These are phyloP conservation scores for Psittacula derbiana DNA, from an alignment of 2,797 vertebrate genomes.

Conservation along the genomic window DNA sequence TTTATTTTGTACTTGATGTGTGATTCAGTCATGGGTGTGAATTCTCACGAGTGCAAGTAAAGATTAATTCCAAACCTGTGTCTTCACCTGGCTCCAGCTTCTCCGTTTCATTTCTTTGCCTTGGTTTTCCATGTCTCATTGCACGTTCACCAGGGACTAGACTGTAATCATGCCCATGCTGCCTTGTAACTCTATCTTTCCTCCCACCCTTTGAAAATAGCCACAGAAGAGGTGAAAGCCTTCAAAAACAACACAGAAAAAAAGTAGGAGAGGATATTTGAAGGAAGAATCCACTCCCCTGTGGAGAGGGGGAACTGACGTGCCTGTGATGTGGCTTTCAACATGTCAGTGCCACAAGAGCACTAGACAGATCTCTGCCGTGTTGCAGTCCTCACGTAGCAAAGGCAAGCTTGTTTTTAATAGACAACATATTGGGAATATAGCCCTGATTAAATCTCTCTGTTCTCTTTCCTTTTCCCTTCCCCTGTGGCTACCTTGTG, in stretches of 20 bases:
- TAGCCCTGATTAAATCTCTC: neutral
- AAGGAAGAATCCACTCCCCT: constrained; percentile 14
- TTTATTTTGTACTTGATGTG: neutral
- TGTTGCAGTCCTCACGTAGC: neutral
- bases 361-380: neutral
- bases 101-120: neutral
- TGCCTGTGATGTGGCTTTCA: constrained; percentile 52
- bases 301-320: constrained; percentile 18
- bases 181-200: constrained; percentile 35
- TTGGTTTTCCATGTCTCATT: neutral
- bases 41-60: neutral
- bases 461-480: constrained; percentile 27
- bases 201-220: constrained; percentile 45
- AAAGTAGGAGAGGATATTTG: constrained; percentile 21
- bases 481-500: constrained; percentile 35
- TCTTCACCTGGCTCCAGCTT: neutral
- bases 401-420: constrained; percentile 31
- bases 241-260: constrained; percentile 3
- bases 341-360: constrained; percentile 43
- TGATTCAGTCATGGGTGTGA: neutral
- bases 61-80: neutral
- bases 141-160: neutral
- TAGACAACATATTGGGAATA: constrained; percentile 2
- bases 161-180: neutral
- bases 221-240: constrained; percentile 43